Base-by-base conservation (phyloP, 2,113 vertebrate species). In the Regulus satrapa region DNA sequence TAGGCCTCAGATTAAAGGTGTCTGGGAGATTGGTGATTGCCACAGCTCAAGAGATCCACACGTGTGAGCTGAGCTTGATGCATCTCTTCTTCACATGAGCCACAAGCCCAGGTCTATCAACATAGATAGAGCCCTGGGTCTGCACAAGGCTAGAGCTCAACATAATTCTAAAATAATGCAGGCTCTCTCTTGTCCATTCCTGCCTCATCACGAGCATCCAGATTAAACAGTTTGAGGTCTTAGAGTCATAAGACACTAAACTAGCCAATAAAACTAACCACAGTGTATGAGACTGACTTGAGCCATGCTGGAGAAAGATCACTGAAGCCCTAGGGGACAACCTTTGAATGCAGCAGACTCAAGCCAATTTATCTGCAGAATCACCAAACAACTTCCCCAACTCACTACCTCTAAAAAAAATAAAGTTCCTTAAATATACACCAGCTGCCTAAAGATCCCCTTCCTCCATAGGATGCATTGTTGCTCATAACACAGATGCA, bases 21-120 rank as follows among this genome's bases (percentile, higher is more conserved):
- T 9, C 23, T 71, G 16, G 52, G 48, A 83, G 29, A 55, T 0
- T 23, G 38, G 15, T 1, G 4, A 29, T 34, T 2, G 1, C 29
- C 62, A 24, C 4, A 9, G 7, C 45, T 63, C 52, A 41, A 41
- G 2, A 41, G 26, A 45, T 34, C 18, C 23, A 18, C 4, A 7
- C 18, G 8, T 9, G 14, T 23, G n/a, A 75, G 11, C 36, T 68
- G 19, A 80, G 19, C 14, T 17, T 43, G 46, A 9, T 34, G 41
- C 25, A 28, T 62, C 46, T 21, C 29, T 26, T 62, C 56, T 71
- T 58, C 43, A 46, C 32, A 13, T 1, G 6, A 8, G 59, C 14
- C 14, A 8, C 45, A 29, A 59, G 16, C 23, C 36, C 32, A 46
- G 18, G 52, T 29, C 41, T 74, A 76, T 9, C 23, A 59, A 19